Evolutionary conservation across 2,888 invertebrate species (phyloP), one percentile per base, ranked within the genome.

Genomic region (Steinernema scapterisci): DNA sequence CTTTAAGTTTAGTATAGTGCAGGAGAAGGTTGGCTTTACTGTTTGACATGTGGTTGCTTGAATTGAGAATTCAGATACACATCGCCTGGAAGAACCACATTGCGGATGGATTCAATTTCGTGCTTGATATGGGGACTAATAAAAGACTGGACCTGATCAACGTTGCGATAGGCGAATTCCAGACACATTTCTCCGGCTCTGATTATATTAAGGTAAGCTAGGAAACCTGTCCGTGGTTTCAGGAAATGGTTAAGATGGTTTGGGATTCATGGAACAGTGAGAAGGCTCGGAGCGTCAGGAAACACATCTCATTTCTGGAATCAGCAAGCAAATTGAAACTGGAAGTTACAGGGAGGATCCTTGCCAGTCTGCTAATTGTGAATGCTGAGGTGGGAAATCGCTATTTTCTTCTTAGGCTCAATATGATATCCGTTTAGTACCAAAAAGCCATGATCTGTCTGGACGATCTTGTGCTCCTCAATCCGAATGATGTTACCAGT

Each of bases 1-100:
- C 25, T 25, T 54, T 5, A 54, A 54, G 25, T 19, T 23, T 27
- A 27, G 54, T 6, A 6, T 21, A 23, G 54, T 54, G 13, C 54
- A 54, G 25, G 54, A 54, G 7, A 54, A 54, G 54, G 54, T 23
- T 25, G n/a, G n/a, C n/a, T n/a, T n/a, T n/a, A n/a, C n/a, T n/a
- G n/a, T n/a, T n/a, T n/a, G n/a, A 7, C 25, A 44, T 7, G 45
- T 44, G 7, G 45, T 44, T 44, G 45, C 9, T 44, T 52, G 9
- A 19, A 52, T 52, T 2, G 7, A 9, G 6, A 21, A 13, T 63
- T 63, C 6, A 63, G 63, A 31, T 63, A 1, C 25, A 63, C n/a
- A 38, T 6, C 5, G 63, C 63, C 1, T 63, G 63, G 63, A 63
- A 27, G 16, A 31, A 25, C 11, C 27, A n/a, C 16, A 63, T 63